Percentiles rank a stretch among this genome's conserved stretches.
Evolutionary conservation across 2,113 vertebrate genomes (phyloP).

Genomic region (Gambusia holbrooki): DNA sequence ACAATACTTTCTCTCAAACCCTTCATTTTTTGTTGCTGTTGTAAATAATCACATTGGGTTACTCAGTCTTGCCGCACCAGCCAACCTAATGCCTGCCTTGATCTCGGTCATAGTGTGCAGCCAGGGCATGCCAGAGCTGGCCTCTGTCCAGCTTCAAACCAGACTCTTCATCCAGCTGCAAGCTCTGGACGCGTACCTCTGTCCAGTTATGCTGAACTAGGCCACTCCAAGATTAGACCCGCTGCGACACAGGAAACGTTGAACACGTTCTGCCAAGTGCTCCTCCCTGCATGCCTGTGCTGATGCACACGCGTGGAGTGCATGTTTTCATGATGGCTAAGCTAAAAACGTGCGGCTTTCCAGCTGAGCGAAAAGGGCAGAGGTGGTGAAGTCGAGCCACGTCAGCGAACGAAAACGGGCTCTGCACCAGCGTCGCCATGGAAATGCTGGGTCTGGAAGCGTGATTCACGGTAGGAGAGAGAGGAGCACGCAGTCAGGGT

Average conservation of each 20-base stretch:
- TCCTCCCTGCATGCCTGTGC: not conserved
- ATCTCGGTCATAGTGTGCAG: not conserved
- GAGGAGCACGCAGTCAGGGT: constrained; percentile 14
- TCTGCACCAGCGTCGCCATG: constrained; percentile 55
- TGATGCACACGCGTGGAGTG: not conserved
- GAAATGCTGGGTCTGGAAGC: constrained; percentile 55
- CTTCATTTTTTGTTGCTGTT: not conserved
- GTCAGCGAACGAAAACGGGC: constrained; percentile 56
- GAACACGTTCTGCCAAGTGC: not conserved
- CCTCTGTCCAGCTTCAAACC: constrained; percentile 31
- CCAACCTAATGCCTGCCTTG: not conserved
- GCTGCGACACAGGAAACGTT: not conserved
- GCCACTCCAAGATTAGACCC: constrained; percentile 32
- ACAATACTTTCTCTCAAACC: too few species aligned
- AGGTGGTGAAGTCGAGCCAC: constrained; percentile 47
- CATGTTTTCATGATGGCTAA: constrained; percentile 13
- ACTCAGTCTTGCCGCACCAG: not conserved
- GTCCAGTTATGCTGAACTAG: constrained; percentile 9
- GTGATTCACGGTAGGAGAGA: constrained; percentile 46
- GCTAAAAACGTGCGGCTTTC: constrained; percentile 30
- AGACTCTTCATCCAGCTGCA: constrained; percentile 30
- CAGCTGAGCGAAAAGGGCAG: constrained; percentile 40
- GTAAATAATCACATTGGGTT: not conserved
- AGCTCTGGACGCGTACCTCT: not conserved
- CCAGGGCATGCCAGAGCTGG: constrained; percentile 18